A percentile compares a stretch with the other conserved stretches of the same genome.
Conservation (phyloP, 2,888 invertebrate genomes). For the Noctua janthe region DNA sequence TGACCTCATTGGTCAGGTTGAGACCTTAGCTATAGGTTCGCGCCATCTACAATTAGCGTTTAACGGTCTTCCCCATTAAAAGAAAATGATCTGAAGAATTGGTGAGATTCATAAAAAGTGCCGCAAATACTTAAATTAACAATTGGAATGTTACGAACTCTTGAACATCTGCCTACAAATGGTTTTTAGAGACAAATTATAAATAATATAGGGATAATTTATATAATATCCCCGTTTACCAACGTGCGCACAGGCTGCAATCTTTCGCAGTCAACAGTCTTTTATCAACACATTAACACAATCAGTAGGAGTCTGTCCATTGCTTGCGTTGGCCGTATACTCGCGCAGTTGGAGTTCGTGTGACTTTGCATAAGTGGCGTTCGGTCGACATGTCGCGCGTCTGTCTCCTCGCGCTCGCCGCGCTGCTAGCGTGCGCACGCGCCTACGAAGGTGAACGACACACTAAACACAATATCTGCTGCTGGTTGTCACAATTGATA, state of each 20-base stretch:
- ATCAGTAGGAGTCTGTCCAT: constrained; percentile 47
- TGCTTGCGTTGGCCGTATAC: constrained; percentile 33
- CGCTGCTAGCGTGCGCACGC: constrained; percentile 73
- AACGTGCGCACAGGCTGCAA: constrained; percentile 61
- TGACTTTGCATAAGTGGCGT: constrained; percentile 19
- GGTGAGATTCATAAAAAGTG: neutral
- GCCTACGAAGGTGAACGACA: constrained; percentile 78
- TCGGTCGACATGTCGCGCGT: constrained; percentile 70
- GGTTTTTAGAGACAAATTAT: neutral
- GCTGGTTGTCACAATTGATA: constrained; percentile 67
- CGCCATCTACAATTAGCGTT: neutral
- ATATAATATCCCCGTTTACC: constrained; percentile 33
- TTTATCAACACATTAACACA: constrained; percentile 77
- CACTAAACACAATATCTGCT: constrained; percentile 68
- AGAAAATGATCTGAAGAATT: neutral
- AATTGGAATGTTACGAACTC: neutral
- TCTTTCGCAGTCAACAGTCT: constrained; percentile 80
- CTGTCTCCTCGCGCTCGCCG: constrained; percentile 72
- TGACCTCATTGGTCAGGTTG: too few relatives aligned
- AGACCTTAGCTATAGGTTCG: neutral
- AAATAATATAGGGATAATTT: constrained; percentile 10
- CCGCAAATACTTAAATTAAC: neutral
- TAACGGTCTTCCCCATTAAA: neutral
- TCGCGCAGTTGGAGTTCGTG: constrained; percentile 10
- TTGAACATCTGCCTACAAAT: neutral